Conservation (phyloP, 1,140 invertebrate genomes). For the Goniozus legneri region DNA sequence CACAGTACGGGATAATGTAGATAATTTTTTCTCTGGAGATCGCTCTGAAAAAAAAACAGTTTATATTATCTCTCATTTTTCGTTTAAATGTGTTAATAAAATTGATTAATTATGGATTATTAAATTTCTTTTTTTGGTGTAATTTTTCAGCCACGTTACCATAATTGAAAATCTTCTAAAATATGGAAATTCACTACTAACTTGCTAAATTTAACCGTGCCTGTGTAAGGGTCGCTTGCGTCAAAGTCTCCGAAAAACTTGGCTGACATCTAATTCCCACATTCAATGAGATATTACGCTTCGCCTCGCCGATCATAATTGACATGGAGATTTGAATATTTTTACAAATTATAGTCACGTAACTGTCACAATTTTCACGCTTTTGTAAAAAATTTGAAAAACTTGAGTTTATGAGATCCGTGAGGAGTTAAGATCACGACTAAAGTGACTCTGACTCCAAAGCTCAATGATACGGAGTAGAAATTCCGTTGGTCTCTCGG, state of each 20-base stretch:
- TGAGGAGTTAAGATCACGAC: background rate
- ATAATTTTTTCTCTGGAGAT: constrained; percentile 45
- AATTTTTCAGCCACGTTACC: too few relatives aligned
- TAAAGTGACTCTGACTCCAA: background rate
- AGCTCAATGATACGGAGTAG: background rate
- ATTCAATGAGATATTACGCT: constrained; percentile 30
- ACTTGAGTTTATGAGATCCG: too few relatives aligned
- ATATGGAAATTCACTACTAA: constrained; percentile 28
- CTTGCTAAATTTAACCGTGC: constrained; percentile 47
- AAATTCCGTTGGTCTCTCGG: constrained; percentile 38
- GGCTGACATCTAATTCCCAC: constrained; percentile 32
- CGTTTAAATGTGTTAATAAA: too few relatives aligned
- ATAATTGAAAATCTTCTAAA: too few relatives aligned
- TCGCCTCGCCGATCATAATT: constrained; percentile 34
- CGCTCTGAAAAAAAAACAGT: constrained; percentile 36
- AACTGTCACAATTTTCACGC: background rate
- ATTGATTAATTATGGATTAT: background rate
- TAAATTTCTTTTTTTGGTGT: background rate
- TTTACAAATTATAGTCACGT: too few relatives aligned
- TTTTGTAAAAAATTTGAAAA: background rate
- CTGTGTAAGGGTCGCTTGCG: constrained; percentile 43
- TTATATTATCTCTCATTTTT: too few relatives aligned
- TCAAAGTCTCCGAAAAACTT: constrained; percentile 43
- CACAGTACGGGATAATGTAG: constrained; percentile 38
- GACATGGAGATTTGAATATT: constrained; percentile 39